Evolutionary conservation across 2,113 vertebrate genomes (phyloP), one percentile per base, ranked within the genome.

Genomic region (Platysternon megacephalum): DNA sequence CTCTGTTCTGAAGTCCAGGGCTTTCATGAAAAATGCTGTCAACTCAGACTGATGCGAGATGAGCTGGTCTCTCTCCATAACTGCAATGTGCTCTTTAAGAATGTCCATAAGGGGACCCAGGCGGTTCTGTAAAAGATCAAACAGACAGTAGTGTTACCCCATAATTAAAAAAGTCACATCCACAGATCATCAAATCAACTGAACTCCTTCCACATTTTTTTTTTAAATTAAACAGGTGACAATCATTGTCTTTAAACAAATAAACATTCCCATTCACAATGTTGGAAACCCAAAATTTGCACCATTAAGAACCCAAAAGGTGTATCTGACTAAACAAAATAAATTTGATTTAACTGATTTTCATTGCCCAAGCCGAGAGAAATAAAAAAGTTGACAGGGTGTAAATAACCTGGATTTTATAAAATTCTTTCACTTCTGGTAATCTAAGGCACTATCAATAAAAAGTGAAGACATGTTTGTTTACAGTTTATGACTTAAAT

Each of bases 41-140:
- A 99, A 98, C 97, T 99, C 99, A 93, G 99, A 97, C 93, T 99
- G 99, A 94, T 99, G 99, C 84, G 98, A 97, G 52, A 88, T 96
- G 14, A 99, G 98, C 91, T 99, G 98, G 1, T 99, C 99, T 90
- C 98, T 99, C 87, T 99, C 99, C 98, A 99, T 99, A 85, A 98
- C 97, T 89, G 87, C 46, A 14, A 99, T 98, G 94, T 99, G 99
- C 61, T 99, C 98, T 90, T 99, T 99, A 96, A 99, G 89, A 94
- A 99, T 96, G 96, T 98, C 98, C 98, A 99, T 99, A 79, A 99
- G 98, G 2, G 99, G 98, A 95, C 97, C 97, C 94, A 99, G 91
- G 88, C 98, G 98, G 29, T 84, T 98, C 99, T 99, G 85, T 49
- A 87, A 91, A 85, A 89, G 92, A 97, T 48, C 46, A 95, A 85